Base-by-base conservation (phyloP, 2,888 invertebrate species). In the Oxytorus armatus region DNA sequence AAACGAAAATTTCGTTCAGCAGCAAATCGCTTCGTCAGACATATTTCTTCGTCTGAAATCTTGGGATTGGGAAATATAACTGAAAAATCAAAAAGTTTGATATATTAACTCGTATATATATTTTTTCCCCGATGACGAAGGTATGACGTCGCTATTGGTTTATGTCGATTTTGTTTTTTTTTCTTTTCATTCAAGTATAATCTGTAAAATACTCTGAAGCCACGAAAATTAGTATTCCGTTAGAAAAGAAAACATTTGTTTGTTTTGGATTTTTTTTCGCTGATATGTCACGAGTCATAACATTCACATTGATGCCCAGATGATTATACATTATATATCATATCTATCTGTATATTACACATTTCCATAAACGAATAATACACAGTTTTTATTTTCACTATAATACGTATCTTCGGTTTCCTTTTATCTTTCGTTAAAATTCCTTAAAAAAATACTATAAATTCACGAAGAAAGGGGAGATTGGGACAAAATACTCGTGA, bases 201-300 rank as follows among this genome's bases (percentile, higher is more conserved):
- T 68, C 53, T 25, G 68, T 39, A 53, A 68, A 53, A 68, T 21
- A 42, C 10, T 68, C 14, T 44, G 36, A 51, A 61, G 73, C 44
- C 21, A 68, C 44, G 36, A 25, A 36, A 5, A 66, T n/a, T n/a
- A n/a, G 16, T 68, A 61, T 47, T 23, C 10, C 25, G 51, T 61
- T 42, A 33, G 14, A 23, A 47, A 53, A 73, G 36, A 44, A 78
- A 23, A 55, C 21, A 4, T 14, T 53, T 36, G 29, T 29, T 53
- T 55, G 55, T 39, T 57, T 77, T 57, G 29, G n/a, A n/a, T n/a
- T 63, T 55, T 47, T 77, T 59, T 63, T 63, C 51, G 70, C 81
- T 82, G 83, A 83, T 83, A 83, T 83, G 83, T 83, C 55, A 79
- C 79, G 77, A 81, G 83, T 81, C 74, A 69, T 73, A 74, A 74